These are phyloP conservation scores for Watsonalla binaria DNA, from an alignment of 2,888 invertebrate genomes.

Conservation along the genomic window DNA sequence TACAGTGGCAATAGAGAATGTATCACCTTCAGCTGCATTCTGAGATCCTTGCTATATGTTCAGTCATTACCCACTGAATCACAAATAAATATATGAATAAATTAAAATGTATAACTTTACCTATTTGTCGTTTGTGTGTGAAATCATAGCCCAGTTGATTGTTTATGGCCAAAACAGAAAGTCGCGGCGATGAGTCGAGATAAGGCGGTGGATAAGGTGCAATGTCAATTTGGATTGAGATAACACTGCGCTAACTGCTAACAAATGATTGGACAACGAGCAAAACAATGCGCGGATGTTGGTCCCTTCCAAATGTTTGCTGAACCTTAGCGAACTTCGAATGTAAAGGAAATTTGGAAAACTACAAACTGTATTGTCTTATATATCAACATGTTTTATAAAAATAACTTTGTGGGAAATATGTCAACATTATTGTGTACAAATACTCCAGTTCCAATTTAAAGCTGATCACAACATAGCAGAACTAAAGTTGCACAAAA, in stretches of 20 bases:
- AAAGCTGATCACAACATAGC: slow-evolving; percentile 76
- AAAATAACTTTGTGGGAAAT: slow-evolving; percentile 73
- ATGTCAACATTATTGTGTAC: slow-evolving; percentile 66
- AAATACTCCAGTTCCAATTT: slow-evolving; percentile 71
- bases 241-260: slow-evolving; percentile 37
- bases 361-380: slow-evolving; percentile 74
- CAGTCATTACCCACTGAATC: slow-evolving; percentile 71
- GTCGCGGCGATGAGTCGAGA: slow-evolving; percentile 44
- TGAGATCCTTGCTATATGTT: slow-evolving; percentile 77
- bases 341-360: slow-evolving; percentile 48
- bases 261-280: slow-evolving; percentile 28
- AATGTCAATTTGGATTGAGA: slow-evolving; percentile 44
- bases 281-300: slow-evolving; percentile 56
- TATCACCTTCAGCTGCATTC: slow-evolving; percentile 70
- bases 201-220: slow-evolving; percentile 56
- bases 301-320: slow-evolving; percentile 72
- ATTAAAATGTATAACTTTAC: slow-evolving; percentile 52
- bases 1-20: slow-evolving; percentile 42
- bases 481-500: slow-evolving; percentile 73
- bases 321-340: slow-evolving; percentile 51
- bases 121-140: slow-evolving; percentile 53
- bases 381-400: slow-evolving; percentile 70
- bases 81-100: slow-evolving; percentile 59
- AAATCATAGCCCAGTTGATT: slow-evolving; percentile 63
- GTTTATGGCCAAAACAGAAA: slow-evolving; percentile 45